Evolutionary conservation across 2,888 invertebrate species (phyloP), one percentile per base, ranked within the genome.

Genomic region (Keiferia lycopersicella): DNA sequence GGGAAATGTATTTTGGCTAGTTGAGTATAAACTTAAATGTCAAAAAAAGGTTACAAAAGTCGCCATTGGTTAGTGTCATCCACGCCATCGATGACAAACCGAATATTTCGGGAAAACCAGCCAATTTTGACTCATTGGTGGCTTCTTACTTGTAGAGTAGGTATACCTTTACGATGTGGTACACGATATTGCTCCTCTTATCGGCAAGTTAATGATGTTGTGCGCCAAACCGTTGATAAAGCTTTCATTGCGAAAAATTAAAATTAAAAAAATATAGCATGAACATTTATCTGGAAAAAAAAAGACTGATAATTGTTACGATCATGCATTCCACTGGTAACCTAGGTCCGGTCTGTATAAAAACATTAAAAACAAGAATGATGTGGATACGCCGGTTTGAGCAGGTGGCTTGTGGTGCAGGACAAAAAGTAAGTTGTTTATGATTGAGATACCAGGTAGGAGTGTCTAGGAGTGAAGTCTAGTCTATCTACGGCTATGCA

Each of bases 261-360:
- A 12, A 0, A 4, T 11, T 18, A 10, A 12, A 51, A 18, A 53
- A 53, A 12, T 45, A 45, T 2, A n/a, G n/a, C 4, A 14, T 26
- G 26, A 53, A 53, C 51, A 22, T 53, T 22, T 53, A 14, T 22
- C 22, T 14, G 12, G 14, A 20, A 53, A 18, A 26, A 26, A 56
- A 56, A 34, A n/a, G 22, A 53, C 53, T 53, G 53, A 53, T 53
- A 20, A n/a, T 53, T 26, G 30, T 53, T 22, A 26, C 50, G 14
- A 14, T 14, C 6, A 1, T 30, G 7, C 53, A 22, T 51, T 51
- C 51, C 26, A n/a, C 53, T 30, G 26, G 48, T 50, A 50, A 61
- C 61, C 61, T 61, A 61, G 61, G 61, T 61, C 50, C 34, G 34
- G 56, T 26, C 30, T 34, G 16, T n/a, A 10, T 3, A 26, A 50